Base-by-base conservation (phyloP, 2,888 invertebrate genomes). In the Cyaniris semiargus region DNA sequence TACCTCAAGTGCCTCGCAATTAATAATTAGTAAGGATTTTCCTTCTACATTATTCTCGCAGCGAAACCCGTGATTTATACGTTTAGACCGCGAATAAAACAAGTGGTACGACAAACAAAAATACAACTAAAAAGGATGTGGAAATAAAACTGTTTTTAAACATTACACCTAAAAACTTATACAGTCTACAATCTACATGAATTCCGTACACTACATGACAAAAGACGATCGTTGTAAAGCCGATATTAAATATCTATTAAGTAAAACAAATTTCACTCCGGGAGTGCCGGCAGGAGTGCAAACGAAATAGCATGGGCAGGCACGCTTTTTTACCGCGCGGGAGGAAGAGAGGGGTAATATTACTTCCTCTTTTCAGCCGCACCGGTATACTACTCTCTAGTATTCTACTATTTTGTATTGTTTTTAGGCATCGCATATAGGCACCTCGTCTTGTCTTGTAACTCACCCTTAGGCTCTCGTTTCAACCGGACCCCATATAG, bases 1-100 rank as follows among this genome's bases (percentile, higher is more conserved):
- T 60, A 23, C 60, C 23, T 60, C 60, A 23, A 60, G 60, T 60
- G 60, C 60, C 60, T 23, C 60, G 60, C 23, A 60, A 58, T 58
- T 23, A 23, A 21, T 58, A 60, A n/a, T n/a, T n/a, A 60, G 23
- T 60, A 60, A 60, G 60, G 60, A 23, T 60, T 60, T 60, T 60
- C 60, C 21, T 23, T 60, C 23, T 13, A 21, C 60, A 23, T 60
- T 60, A 60, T 60, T 60, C 60, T 60, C 60, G 21, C 60, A 23
- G 60, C 60, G 23, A 60, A 60, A 10, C 60, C 21, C 4, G 60
- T 60, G 60, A 60, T 60, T 60, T 60, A 60, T 60, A 60, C 23
- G 21, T 60, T 60, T 23, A 23, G 60, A 60, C 21, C 60, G 60
- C 23, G 60, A 60, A 60, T 60, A 60, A 23, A 23, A 2, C 60